Conservation (phyloP, 2,797 vertebrate species). For the Propithecus perrieri region DNA sequence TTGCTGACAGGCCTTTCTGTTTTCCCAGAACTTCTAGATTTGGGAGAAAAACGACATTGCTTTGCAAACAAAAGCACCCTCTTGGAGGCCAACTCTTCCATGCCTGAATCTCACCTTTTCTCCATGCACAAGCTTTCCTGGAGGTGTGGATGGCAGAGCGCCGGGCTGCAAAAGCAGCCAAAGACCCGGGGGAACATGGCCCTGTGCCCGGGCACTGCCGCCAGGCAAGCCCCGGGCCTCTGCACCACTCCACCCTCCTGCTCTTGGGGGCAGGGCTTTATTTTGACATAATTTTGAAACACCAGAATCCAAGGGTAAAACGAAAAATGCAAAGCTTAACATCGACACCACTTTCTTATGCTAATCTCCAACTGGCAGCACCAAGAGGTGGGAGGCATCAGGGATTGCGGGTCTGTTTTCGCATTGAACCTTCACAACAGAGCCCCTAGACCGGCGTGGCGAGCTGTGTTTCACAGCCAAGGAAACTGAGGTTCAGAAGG, state of each 20-base stretch:
- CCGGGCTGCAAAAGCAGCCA: not conserved
- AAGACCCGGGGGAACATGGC: rapidly evolving
- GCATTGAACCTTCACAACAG: not conserved
- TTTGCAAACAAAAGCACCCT: not conserved
- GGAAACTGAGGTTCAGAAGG: not conserved
- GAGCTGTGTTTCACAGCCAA: not conserved
- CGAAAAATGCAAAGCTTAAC: not conserved
- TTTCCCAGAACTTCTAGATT: not conserved
- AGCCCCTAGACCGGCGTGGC: rapidly evolving
- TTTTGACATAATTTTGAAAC: not conserved
- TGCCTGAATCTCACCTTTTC: not conserved
- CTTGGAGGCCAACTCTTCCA: not conserved
- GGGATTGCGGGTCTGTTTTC: not conserved
- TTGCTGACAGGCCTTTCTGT: not conserved
- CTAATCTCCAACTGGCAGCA: not conserved
- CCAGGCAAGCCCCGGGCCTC: rapidly evolving
- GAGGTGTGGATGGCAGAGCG: not conserved
- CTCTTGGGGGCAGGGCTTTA: not conserved
- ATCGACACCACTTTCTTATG: not conserved
- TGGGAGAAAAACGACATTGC: not conserved
- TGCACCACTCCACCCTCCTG: not conserved
- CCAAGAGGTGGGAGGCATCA: not conserved
- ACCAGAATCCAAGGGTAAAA: not conserved
- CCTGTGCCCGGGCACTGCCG: rapidly evolving
- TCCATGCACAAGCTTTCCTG: not conserved